These are phyloP conservation scores for Dynastes grantii DNA, from an alignment of 2,888 invertebrate genomes.

Conservation along the genomic window DNA sequence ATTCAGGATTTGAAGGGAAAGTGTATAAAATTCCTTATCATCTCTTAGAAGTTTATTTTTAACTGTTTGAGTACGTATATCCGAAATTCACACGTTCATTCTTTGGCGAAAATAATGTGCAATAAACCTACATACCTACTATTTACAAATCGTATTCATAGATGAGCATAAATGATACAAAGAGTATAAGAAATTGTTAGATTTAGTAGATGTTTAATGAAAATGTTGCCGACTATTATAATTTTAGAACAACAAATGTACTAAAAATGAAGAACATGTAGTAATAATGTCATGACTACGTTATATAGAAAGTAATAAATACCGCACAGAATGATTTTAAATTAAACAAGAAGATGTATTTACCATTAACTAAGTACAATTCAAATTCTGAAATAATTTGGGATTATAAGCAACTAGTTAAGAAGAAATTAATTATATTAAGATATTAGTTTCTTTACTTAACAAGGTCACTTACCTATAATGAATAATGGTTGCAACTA, in stretches of 20 bases:
- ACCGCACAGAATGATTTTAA: not conserved
- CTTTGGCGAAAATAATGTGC: not conserved
- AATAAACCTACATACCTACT: conserved; percentile 27
- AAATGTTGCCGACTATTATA: conserved; percentile 29
- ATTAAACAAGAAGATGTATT: not conserved
- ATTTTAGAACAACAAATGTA: conserved; percentile 6
- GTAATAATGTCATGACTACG: not conserved
- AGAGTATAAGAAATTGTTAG: conserved; percentile 49
- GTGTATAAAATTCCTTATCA: too few species aligned
- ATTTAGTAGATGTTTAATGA: conserved; percentile 49
- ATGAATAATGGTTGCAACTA: not conserved
- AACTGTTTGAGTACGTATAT: too few species aligned
- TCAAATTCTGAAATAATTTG: too few species aligned
- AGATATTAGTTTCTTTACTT: too few species aligned
- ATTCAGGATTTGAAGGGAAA: too few species aligned
- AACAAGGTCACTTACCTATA: too few species aligned
- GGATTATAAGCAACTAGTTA: too few species aligned
- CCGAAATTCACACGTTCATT: not conserved
- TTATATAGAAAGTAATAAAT: conserved; percentile 6
- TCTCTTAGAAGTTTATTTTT: too few species aligned
- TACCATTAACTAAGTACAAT: too few species aligned
- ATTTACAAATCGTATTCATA: conserved; percentile 29
- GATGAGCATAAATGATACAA: conserved; percentile 39
- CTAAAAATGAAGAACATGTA: conserved; percentile 6
- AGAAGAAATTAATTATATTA: too few species aligned